Base-by-base conservation (phyloP, 2,113 vertebrate genomes). In the Ptyas mucosa region DNA sequence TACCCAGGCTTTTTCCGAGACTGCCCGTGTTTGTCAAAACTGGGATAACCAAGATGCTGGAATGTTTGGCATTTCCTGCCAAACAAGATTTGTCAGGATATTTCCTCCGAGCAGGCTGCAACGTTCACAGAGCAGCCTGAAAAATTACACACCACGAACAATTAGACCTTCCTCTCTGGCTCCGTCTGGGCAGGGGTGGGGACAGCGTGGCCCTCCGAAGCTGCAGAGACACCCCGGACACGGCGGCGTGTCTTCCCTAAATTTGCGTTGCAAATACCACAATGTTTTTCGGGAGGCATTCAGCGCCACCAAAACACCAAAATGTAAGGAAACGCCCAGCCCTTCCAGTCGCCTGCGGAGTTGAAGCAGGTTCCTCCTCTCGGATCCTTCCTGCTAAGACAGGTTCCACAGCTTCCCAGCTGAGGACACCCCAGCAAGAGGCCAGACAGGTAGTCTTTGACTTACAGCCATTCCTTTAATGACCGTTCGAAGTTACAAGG, bases 51-150 rank as follows among this genome's bases (percentile, higher is more conserved):
- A 51, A 58, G 7, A 87, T 61, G 15, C n/a, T 43, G 49, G 91
- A 88, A 92, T 92, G 49, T 11, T 18, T n/a, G 57, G 91, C 57
- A 88, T 92, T 92, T 91, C 91, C 91, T 87, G 90, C 34, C 90
- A 85, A 85, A 85, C 69, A 26, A 52, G 69, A 91, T 85, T 24
- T 29, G 8, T 49, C 20, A n/a, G 86, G 29, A n/a, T 64, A 64
- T 58, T 61, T 75, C 86, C 58, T 64, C 57, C 24, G 10, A 58
- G 29, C 29, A 92, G 51, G 29, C 85, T 34, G 24, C 49, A 53
- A 23, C 21, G 2, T 1, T n/a, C 2, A 8, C 53, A 5, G 1
- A 1, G 52, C 54, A 34, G 39, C 24, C 34, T 9, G 34, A 24
- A 24, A 57, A 58, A 29, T 49, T 8, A 58, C 57, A 87, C 49